Evolutionary conservation across 2,797 vertebrate genomes (phyloP).

Genomic region (Hozukius guyotensis): DNA sequence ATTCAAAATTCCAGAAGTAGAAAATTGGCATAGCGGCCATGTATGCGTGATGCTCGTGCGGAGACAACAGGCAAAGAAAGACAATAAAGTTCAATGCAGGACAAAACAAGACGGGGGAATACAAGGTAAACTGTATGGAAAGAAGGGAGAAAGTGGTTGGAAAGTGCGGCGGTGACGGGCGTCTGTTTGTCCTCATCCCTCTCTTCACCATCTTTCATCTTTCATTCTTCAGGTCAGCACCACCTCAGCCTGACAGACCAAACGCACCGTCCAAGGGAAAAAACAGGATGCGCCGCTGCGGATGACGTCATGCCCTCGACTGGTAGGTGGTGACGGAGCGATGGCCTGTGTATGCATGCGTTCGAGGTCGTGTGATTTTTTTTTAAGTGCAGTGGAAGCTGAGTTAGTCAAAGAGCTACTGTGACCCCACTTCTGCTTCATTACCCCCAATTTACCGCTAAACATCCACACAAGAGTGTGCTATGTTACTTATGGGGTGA

Average conservation of each 20-base stretch:
- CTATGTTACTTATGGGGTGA: constrained; percentile 73
- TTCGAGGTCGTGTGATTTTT: not conserved
- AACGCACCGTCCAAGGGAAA: constrained; percentile 56
- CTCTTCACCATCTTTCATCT: constrained; percentile 63
- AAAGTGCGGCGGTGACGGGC: constrained; percentile 45
- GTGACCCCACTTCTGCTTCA: constrained; percentile 51
- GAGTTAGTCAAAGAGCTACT: constrained; percentile 50
- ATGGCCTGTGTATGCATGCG: constrained; percentile 15
- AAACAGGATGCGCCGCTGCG: constrained; percentile 54
- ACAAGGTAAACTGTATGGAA: constrained; percentile 16
- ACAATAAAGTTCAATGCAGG: not conserved
- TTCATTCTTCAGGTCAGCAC: constrained; percentile 44
- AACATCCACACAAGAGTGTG: constrained; percentile 59
- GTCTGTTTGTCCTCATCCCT: constrained; percentile 12
- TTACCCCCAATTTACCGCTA: constrained; percentile 57
- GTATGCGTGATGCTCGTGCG: not conserved
- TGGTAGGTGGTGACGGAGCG: constrained; percentile 39
- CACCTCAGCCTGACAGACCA: constrained; percentile 44
- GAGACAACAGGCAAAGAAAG: not conserved
- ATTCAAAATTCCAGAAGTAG: not conserved
- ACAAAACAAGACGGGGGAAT: not conserved
- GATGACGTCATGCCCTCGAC: constrained; percentile 48
- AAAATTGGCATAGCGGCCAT: not conserved
- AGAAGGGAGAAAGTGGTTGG: constrained; percentile 18
- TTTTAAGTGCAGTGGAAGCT: constrained; percentile 6